These are phyloP conservation scores for Xenopus petersii DNA, from an alignment of 2,797 vertebrate genomes.

Conservation along the genomic window DNA sequence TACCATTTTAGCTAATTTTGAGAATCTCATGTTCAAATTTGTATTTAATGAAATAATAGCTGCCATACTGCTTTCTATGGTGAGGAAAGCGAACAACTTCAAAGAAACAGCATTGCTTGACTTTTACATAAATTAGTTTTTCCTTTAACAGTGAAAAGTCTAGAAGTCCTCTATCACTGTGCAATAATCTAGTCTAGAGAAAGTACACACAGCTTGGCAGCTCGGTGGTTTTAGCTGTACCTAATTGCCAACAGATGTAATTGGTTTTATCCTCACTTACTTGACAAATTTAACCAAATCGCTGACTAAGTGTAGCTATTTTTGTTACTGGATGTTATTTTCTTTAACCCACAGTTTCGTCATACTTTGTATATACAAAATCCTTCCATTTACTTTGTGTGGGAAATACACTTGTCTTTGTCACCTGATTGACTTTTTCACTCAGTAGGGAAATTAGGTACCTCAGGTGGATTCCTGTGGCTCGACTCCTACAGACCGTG, in stretches of 20 bases:
- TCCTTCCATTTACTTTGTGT: not conserved
- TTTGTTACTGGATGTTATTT: not conserved
- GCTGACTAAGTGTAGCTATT: not conserved
- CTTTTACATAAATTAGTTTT: too few species aligned
- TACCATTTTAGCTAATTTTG: too few species aligned
- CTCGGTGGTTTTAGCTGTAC: not conserved
- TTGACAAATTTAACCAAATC: not conserved
- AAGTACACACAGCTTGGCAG: not conserved
- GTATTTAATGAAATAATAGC: too few species aligned
- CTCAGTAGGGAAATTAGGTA: constrained; percentile 35
- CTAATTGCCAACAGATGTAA: constrained; percentile 5
- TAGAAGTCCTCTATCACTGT: too few species aligned
- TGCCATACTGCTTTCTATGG: too few species aligned
- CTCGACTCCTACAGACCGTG: constrained; percentile 26
- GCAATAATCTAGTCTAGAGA: not conserved
- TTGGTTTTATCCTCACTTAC: not conserved
- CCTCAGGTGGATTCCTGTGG: constrained; percentile 39
- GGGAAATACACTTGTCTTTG: constrained; percentile 25
- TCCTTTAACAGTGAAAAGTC: too few species aligned
- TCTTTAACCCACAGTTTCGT: not conserved
- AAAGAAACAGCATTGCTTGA: too few species aligned
- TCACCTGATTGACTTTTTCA: constrained; percentile 13
- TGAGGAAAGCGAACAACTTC: too few species aligned
- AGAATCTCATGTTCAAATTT: too few species aligned
- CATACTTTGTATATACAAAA: not conserved